A percentile compares a stretch with the other conserved stretches of the same genome.
Evolutionary conservation across 2,113 vertebrate species (phyloP).

Genomic region (Zapus hudsonius): DNA sequence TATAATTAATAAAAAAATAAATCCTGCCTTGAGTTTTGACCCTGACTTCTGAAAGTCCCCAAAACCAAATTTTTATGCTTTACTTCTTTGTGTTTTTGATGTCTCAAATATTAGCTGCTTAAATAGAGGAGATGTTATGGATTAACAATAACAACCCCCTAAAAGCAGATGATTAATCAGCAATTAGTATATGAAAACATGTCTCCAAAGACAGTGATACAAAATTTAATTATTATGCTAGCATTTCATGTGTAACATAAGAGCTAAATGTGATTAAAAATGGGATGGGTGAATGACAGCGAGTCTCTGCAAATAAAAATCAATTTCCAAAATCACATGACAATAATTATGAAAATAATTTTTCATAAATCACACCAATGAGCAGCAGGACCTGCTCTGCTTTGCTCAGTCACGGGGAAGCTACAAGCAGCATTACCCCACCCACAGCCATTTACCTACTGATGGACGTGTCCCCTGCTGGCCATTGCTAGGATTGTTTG

Average conservation of each 20-base stretch:
- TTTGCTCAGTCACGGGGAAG: background rate
- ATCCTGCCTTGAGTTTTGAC: background rate
- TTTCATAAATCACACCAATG: too few species aligned
- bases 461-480: background rate
- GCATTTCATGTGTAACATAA: constrained; percentile 1
- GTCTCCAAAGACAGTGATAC: constrained; percentile 18
- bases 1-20: constrained; percentile 6
- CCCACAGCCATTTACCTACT: background rate
- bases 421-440: background rate
- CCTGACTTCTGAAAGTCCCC: constrained; percentile 19
- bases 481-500: background rate
- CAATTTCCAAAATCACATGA: constrained; percentile 3
- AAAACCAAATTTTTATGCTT: background rate
- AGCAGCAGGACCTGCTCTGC: background rate
- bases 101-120: constrained; percentile 9
- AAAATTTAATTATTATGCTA: constrained; percentile 46
- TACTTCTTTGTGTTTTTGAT: background rate
- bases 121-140: background rate
- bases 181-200: constrained; percentile 53
- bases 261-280: constrained; percentile 43
- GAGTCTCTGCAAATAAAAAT: constrained; percentile 7
- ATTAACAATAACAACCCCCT: background rate
- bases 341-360: background rate
- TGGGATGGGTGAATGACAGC: background rate
- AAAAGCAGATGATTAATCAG: background rate